Conservation (phyloP, 2,888 invertebrate species). For the Rhopalosiphum nymphaeae region DNA sequence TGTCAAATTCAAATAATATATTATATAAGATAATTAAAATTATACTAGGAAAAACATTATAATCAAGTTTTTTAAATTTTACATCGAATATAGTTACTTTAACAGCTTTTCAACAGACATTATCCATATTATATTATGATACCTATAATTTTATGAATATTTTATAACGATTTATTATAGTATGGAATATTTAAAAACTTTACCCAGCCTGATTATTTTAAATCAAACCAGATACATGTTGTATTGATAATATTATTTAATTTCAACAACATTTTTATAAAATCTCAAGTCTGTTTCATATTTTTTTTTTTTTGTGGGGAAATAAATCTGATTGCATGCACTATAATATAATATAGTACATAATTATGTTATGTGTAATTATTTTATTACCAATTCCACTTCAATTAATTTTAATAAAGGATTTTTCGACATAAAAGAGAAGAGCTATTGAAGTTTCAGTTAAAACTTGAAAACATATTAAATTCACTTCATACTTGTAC, state of each 20-base stretch:
- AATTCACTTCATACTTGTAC: neutral
- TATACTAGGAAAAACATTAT: neutral
- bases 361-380: neutral
- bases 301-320: neutral
- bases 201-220: neutral
- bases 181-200: neutral
- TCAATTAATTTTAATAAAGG: constrained; percentile 17
- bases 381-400: constrained; percentile 18
- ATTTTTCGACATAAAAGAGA: constrained; percentile 2
- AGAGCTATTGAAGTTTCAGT: neutral
- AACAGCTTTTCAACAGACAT: neutral
- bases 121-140: neutral
- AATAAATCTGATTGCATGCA: neutral
- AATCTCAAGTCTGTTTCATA: neutral
- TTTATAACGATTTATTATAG: neutral
- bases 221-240: neutral
- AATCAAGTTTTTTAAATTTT: neutral
- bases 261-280: neutral
- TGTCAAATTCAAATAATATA: neutral
- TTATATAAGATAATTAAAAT: neutral
- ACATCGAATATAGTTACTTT: neutral
- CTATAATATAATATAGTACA: neutral
- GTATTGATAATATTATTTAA: neutral
- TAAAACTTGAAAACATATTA: constrained; percentile 29
- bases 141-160: neutral